Base-by-base conservation (phyloP, 2,113 vertebrate genomes). In the Felis chaus region DNA sequence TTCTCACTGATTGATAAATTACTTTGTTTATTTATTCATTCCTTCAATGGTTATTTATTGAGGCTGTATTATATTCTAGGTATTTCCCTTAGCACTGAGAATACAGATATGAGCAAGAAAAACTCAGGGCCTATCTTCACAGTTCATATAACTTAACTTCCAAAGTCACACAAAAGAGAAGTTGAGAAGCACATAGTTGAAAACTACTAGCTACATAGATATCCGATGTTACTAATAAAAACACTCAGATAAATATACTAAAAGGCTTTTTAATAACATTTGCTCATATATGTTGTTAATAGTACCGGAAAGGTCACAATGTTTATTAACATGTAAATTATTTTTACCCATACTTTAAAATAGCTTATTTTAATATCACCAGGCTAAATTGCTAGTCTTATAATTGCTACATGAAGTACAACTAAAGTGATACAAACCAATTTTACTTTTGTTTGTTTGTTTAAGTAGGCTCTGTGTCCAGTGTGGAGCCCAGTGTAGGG, bases 21-120 rank as follows among this genome's bases (percentile, higher is more conserved):
- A 14, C 5, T 80, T 91, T 3, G 73, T 88, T 95, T 65, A 91
- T 71, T 93, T 89, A 87, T 93, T 84, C 55, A 85, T 93, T 80
- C 45, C 4, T 84, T 81, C n/a, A 55, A 2, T 69, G 85, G 12
- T 85, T 91, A 91, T 81, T 89, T 92, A 76, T 66, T 81, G 55
- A 83, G 10, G 76, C 29, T 93, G 0, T 83, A 45, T 74, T 81
- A 48, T 91, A 65, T 48, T 85, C 12, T 33, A 41, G 33, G 19
- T 45, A 84, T 81, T 94, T 65, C 13, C 55, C 19, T 89, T 16
- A 76, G n/a, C 41, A 65, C 25, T 41, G 23, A 69, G 9, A 50
- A 78, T 63, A 69, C 0, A 68, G 29, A 65, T 23, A 71, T 71
- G 74, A 96, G n/a, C 10, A 68, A 94, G 55, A 76, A 92, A 85